Evolutionary conservation across 2,888 invertebrate species (phyloP).

Genomic region (Hemicrepidius hirtus): DNA sequence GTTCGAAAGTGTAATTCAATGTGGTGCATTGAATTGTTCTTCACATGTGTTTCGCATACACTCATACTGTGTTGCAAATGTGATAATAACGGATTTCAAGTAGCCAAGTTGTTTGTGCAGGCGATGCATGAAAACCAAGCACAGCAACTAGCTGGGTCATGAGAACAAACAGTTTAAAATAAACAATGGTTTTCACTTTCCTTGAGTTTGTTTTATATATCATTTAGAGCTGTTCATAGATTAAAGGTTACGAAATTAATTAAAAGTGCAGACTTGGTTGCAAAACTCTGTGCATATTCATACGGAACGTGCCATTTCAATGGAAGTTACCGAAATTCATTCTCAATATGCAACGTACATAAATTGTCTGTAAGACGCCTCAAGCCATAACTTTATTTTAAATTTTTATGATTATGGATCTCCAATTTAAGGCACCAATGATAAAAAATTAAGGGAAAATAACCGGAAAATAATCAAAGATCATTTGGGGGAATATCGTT

Average conservation of each 20-base stretch:
- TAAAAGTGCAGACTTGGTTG: conserved; percentile 45
- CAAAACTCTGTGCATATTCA: conserved; percentile 32
- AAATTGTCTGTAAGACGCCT: no score
- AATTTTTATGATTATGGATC: no score
- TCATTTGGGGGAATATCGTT: no score
- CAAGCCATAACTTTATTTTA: no score
- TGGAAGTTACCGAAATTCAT: not conserved
- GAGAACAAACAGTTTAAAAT: conserved; percentile 63
- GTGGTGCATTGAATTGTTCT: conserved; percentile 33
- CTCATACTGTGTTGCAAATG: conserved; percentile 41
- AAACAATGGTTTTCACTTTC: conserved; percentile 71
- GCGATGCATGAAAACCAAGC: conserved; percentile 63
- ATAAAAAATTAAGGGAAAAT: no score
- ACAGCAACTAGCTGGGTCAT: conserved; percentile 60
- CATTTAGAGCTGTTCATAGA: conserved; percentile 60
- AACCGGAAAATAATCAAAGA: no score
- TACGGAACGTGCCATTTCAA: conserved; percentile 15
- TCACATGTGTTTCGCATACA: conserved; percentile 29
- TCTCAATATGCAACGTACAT: no score
- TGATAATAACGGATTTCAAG: conserved; percentile 50
- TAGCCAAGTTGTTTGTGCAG: conserved; percentile 57
- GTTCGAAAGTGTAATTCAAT: conserved; percentile 34
- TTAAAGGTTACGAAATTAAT: conserved; percentile 49
- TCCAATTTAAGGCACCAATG: no score
- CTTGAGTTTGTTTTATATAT: conserved; percentile 69